Conservation (phyloP, 1,140 invertebrate species). For the Platyscapa corneri region DNA sequence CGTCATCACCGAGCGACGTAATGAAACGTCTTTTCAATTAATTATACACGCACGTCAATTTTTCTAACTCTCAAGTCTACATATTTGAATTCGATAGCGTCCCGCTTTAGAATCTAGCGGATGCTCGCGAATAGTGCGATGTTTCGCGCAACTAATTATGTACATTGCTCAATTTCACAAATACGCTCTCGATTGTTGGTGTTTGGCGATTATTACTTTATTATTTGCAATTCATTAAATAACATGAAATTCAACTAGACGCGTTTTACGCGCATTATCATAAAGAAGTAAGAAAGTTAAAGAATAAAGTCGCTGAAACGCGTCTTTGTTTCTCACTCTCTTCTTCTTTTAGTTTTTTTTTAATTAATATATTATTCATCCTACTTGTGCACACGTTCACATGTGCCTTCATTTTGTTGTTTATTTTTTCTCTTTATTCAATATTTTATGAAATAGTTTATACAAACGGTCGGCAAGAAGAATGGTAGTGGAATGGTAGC, state of each 20-base stretch:
- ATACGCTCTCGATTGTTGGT: conserved; percentile 49
- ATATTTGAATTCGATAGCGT: neutral
- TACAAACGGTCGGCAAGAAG: conserved; percentile 48
- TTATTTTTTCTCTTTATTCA: conserved; percentile 19
- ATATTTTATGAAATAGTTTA: conserved; percentile 33
- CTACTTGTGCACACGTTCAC: conserved; percentile 45
- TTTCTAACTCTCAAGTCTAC: neutral
- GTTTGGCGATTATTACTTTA: conserved; percentile 23
- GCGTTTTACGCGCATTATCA: conserved; percentile 9
- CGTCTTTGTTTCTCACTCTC: conserved; percentile 22
- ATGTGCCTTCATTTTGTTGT: conserved; percentile 26
- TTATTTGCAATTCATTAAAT: conserved; percentile 35
- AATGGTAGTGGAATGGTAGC: conserved; percentile 42
- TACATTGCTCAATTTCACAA: conserved; percentile 58
- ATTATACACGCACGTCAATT: neutral
- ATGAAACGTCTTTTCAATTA: conserved; percentile 3
- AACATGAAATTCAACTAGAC: conserved; percentile 48
- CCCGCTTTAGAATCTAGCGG: neutral
- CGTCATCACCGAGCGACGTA: conserved; percentile 31
- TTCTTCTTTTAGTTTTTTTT: conserved; percentile 13
- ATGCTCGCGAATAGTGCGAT: neutral
- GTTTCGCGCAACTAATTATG: neutral
- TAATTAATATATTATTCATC: conserved; percentile 52
- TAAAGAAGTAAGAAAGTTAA: neutral
- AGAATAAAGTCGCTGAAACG: conserved; percentile 47